A percentile compares a stretch with the other conserved stretches of the same genome.
These are phyloP conservation scores for Okapia johnstoni DNA, from an alignment of 2,113 vertebrate genomes.

Conservation along the genomic window DNA sequence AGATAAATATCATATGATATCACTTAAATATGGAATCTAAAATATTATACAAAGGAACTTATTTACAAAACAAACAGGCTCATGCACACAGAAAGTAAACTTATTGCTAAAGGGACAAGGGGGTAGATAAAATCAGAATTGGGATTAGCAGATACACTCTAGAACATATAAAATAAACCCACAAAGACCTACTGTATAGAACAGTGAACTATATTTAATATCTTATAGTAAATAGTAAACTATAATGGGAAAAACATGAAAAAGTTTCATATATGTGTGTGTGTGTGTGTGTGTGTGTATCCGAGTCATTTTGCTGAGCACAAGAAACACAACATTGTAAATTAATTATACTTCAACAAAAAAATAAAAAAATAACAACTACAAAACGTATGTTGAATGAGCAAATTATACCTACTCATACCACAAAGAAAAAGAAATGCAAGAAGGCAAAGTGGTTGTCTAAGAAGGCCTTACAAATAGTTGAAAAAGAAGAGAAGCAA, in stretches of 20 bases:
- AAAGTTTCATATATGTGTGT: neutral
- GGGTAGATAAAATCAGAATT: neutral
- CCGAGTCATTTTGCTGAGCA: neutral
- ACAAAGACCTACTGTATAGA: neutral
- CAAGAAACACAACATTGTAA: neutral
- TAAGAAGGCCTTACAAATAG: neutral
- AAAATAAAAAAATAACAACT: neutral
- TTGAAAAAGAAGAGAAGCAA: neutral
- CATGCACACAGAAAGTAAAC: neutral
- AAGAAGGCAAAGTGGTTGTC: neutral
- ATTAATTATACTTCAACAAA: neutral
- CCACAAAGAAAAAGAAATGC: neutral
- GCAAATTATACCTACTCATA: neutral
- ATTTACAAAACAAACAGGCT: neutral
- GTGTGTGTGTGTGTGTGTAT: neutral
- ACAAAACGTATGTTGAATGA: neutral
- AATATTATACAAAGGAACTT: neutral
- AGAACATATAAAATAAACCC: neutral
- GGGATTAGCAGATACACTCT: neutral
- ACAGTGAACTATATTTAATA: neutral
- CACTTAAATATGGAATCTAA: neutral
- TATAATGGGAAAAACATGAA: neutral
- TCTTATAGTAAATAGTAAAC: neutral
- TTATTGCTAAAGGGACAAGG: neutral
- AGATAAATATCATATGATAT: neutral